Evolutionary conservation across 2,113 vertebrate species (phyloP), one percentile per base, ranked within the genome.

Genomic region (Trematomus loennbergii): DNA sequence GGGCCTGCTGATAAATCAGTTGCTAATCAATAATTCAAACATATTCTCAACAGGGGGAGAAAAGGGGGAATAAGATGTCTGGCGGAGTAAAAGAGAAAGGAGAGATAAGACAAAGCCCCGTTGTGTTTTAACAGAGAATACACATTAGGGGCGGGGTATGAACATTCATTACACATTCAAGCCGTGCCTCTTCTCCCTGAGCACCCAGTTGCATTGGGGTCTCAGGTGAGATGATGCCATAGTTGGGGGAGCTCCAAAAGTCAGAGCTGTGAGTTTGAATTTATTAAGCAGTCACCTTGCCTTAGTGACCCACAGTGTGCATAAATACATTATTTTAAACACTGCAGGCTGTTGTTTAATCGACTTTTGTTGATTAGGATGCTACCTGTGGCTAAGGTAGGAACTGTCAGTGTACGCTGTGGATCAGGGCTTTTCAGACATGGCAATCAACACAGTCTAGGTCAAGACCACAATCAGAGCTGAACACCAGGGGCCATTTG

Each of bases 11-110:
- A 90, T 91, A 88, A 93, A 93, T 94, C 80, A 84, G 81, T 82
- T 20, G 52, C 71, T 50, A 74, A 94, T 94, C 93, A 93, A 95
- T 94, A 94, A 94, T 94, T 93, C 73, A 94, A 91, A 87, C 86
- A 66, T 74, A 85, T 84, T 89, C 72, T 64, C 75, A 83, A 57
- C 18, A 57, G 62, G 63, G 65, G 72, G 36, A 61, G 18, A 71
- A 73, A 79, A 59, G 15, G 54, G 65, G 18, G 49, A 63, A 61
- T n/a, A 65, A 20, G 15, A 17, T 12, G 58, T 43, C 12, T 12
- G 25, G 36, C 20, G 53, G 25, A 59, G n/a, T 48, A 43, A 52
- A 18, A n/a, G 12, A 66, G 46, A 78, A 62, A 22, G 16, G 50
- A 43, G 18, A 67, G 55, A 76, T 63, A 69, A 58, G 18, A 20